Percentiles rank a stretch among this genome's conserved stretches.
Conservation (phyloP, 2,888 invertebrate species). For the Pristionchus exspectatus region DNA sequence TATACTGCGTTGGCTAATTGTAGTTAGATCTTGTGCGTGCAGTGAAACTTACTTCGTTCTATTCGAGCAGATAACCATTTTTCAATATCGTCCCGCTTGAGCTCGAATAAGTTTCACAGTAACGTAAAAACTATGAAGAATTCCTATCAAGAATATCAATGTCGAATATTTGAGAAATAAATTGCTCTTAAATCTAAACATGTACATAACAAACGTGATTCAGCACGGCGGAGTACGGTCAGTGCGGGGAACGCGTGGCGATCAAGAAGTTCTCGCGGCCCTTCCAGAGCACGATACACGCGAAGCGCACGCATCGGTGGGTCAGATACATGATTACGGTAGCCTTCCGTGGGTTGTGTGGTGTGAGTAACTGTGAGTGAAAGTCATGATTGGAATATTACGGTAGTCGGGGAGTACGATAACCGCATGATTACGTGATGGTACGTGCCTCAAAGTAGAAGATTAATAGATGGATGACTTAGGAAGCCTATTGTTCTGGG, state of each 20-base stretch:
- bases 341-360: too few relatives aligned
- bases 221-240: slow-evolving; percentile 68
- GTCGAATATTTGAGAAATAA: too few relatives aligned
- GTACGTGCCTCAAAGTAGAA: too few relatives aligned
- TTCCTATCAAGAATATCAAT: too few relatives aligned
- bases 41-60: background rate
- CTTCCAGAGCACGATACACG: slow-evolving; percentile 97
- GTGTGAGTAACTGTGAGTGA: background rate
- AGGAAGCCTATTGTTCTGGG: too few relatives aligned
- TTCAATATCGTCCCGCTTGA: too few relatives aligned
- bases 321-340: background rate
- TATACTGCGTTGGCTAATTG: background rate
- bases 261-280: slow-evolving; percentile 96
- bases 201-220: background rate
- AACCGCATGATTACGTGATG: too few relatives aligned
- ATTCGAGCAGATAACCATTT: too few relatives aligned
- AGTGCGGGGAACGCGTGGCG: slow-evolving; percentile 88
- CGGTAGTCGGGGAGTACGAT: too few relatives aligned
- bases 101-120: background rate
- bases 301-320: slow-evolving; percentile 87
- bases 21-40: background rate
- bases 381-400: background rate
- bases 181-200: too few relatives aligned
- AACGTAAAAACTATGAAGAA: too few relatives aligned
- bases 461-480: too few relatives aligned